A percentile compares a stretch with the other conserved stretches of the same genome.
Evolutionary conservation across 2,888 invertebrate species (phyloP).

Genomic region (Agrochola circellaris): DNA sequence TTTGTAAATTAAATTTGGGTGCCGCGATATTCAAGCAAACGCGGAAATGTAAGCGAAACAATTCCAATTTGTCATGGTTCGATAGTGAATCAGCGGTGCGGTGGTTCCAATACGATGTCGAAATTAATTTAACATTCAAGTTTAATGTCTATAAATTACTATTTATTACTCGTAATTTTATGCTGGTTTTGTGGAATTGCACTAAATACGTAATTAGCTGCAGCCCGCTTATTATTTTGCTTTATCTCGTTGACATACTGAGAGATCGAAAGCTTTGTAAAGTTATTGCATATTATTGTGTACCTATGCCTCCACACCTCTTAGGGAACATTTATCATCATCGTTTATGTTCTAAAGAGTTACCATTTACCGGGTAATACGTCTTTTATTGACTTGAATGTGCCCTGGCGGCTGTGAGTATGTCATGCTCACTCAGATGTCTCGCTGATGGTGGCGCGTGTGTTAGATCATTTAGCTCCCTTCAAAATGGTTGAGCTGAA

Average conservation of each 20-base stretch:
- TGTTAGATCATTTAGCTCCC: no score
- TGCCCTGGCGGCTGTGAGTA: no score
- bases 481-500: no score
- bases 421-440: no score
- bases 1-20: conserved; percentile 46
- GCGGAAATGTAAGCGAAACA: conserved; percentile 75
- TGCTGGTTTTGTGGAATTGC: conserved; percentile 30
- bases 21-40: conserved; percentile 62
- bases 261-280: neutral
- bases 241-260: neutral
- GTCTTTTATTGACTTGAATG: no score
- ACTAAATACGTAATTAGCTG: conserved; percentile 28
- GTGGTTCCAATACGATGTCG: conserved; percentile 36
- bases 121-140: conserved; percentile 61
- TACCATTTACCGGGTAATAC: no score
- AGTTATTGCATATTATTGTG: neutral
- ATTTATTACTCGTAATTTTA: conserved; percentile 50
- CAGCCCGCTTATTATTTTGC: conserved; percentile 19
- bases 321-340: neutral
- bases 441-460: no score
- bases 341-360: no score
- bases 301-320: neutral
- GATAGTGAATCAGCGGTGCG: conserved; percentile 69
- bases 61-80: conserved; percentile 80
- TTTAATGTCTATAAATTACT: conserved; percentile 56